phyloP scores from a whole-genome alignment of 2,797 vertebrate genomes.

The Sebastes ruberrimus region DNA sequence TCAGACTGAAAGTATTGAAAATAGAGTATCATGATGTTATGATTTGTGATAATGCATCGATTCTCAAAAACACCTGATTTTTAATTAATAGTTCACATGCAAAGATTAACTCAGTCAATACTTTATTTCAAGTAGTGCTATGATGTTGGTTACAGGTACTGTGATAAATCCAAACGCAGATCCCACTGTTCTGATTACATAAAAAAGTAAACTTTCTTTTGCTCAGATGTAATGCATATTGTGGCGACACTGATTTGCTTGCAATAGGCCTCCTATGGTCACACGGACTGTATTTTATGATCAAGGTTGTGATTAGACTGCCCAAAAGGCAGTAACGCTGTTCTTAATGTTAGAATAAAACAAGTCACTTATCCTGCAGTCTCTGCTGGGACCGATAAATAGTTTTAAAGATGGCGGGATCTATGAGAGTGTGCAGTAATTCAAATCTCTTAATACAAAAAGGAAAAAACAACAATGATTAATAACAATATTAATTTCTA shows the following conservation, averaged over 20 bases:
- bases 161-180: no score
- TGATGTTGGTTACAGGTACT: no score
- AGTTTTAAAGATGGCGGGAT: not conserved
- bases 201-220: no score
- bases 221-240: no score
- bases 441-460: not conserved
- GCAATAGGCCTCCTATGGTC: not conserved
- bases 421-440: not conserved
- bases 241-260: not conserved
- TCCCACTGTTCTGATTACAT: no score
- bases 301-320: not conserved
- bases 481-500: not conserved
- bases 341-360: not conserved
- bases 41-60: rapidly evolving
- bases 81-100: no score
- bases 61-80: no score
- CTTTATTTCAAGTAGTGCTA: no score
- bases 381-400: not conserved
- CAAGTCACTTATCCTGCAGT: not conserved
- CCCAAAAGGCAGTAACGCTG: not conserved
- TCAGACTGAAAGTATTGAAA: no score
- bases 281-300: not conserved
- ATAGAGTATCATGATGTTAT: no score
- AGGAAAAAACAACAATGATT: not conserved
- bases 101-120: no score